Conservation (phyloP, 2,888 invertebrate genomes). For the Formica aserva region DNA sequence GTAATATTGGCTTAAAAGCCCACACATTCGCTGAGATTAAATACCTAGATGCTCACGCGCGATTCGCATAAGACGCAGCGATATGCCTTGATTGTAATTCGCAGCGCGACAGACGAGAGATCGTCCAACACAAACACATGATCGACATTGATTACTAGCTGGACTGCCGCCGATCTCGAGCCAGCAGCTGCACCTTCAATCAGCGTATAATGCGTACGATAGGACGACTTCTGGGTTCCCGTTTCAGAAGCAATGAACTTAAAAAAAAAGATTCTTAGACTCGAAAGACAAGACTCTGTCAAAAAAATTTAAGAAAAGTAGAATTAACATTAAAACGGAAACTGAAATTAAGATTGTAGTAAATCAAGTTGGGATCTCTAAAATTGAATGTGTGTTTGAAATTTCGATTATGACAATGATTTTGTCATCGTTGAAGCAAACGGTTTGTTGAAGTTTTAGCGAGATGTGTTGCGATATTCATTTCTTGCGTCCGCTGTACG, state of each 20-base stretch:
- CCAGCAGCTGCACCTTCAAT: conserved; percentile 67
- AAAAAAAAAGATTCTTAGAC: neutral
- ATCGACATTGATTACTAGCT: conserved; percentile 71
- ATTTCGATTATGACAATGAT: neutral
- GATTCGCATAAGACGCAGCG: conserved; percentile 37
- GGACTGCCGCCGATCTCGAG: conserved; percentile 49
- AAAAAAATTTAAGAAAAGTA: neutral
- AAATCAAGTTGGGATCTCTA: neutral
- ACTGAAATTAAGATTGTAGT: neutral
- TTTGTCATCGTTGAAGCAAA: neutral
- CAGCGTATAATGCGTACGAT: conserved; percentile 59
- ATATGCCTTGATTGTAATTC: conserved; percentile 66
- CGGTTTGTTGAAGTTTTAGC: neutral
- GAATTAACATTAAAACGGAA: neutral
- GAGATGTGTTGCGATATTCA: neutral
- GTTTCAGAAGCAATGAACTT: neutral
- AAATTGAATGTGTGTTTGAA: neutral
- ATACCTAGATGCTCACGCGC: neutral
- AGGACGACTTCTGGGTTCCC: conserved; percentile 29
- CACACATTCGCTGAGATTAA: neutral
- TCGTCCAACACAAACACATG: conserved; percentile 72
- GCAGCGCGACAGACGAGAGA: conserved; percentile 65
- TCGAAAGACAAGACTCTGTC: neutral
- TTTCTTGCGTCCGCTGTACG: conserved; percentile 53
- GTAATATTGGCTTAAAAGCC: neutral